Base-by-base conservation (phyloP, 64 coral and sea anemone genomes). In the Trachythela sp. region DNA sequence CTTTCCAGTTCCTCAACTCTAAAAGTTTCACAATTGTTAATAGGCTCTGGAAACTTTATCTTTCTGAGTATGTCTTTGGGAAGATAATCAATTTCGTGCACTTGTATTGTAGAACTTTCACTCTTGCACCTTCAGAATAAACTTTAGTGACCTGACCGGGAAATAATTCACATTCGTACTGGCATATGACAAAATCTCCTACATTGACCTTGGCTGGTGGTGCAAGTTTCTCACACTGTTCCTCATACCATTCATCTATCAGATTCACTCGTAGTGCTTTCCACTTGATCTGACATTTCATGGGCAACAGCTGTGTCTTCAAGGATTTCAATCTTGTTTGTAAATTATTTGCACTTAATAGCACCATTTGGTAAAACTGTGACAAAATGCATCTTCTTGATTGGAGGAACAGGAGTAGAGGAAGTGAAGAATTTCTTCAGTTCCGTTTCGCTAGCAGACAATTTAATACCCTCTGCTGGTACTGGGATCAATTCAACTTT, bases 391-490 rank as follows among this genome's bases (percentile, higher is more conserved):
- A 52, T 52, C 49, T 52, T 72, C 68, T 72, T 72, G 2, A 72
- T 72, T 0, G 3, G 11, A 31, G 24, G 2, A 72, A 70, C 24
- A 31, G 68, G 11, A 31, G 68, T 84, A 18, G 48, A 90, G 20
- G 76, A 84, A 38, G 45, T 72, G n/a, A 90, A 84, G 13, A 35
- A 49, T 39, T 83, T 83, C 9, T 84, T 38, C 43, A 58, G 88
- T 83, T 36, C 76, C 27, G 37, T 90, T 90, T 90, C 48, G 51
- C 34, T 90, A 58, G 72, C 72, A 90, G 39, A 90, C 58, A 52
- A 90, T 90, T 84, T 24, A 54, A 29, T 59, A 90, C 76, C 76
- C 76, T 90, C 34, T 36, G 88, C 88, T 90, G 77, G 56, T 32
- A 90, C 48, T 90, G 77, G 49, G 24, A 84, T 85, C 1, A 85